Percentiles rank a stretch among this genome's conserved stretches.
phyloP scores from a whole-genome alignment of 1,140 invertebrate species.

The Drosophila dunni region DNA sequence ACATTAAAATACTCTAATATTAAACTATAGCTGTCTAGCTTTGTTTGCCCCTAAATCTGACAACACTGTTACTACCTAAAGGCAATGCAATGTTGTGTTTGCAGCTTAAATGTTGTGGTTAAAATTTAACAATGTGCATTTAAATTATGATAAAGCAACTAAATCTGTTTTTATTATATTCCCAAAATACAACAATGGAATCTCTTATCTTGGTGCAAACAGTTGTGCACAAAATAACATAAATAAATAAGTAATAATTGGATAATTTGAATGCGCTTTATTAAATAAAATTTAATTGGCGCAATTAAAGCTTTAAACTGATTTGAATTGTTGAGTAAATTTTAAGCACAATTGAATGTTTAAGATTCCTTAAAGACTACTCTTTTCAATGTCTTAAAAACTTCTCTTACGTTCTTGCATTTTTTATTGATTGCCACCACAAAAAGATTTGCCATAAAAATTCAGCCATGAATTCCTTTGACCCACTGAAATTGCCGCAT shows the following conservation, averaged over 20 bases:
- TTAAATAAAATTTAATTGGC: background rate
- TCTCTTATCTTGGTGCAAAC: background rate
- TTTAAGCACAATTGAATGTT: no score
- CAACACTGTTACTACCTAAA: no score
- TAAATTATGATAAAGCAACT: background rate
- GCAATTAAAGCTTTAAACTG: no score
- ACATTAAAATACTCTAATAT: no score
- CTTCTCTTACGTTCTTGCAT: background rate
- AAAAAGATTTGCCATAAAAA: slow-evolving; percentile 2
- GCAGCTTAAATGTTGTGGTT: slow-evolving; percentile 16
- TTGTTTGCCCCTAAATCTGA: no score
- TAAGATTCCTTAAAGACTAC: no score
- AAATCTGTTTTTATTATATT: slow-evolving; percentile 5
- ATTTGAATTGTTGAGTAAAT: no score
- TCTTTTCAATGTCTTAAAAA: no score
- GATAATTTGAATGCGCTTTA: background rate
- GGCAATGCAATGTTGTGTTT: slow-evolving; percentile 6
- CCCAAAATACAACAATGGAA: slow-evolving; percentile 15
- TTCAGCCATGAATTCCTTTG: slow-evolving; percentile 26
- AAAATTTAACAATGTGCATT: slow-evolving; percentile 17
- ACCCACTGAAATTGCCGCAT: slow-evolving; percentile 62
- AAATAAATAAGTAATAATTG: background rate
- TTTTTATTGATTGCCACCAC: slow-evolving; percentile 11
- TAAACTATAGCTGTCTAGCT: no score
- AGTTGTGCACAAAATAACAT: background rate